phyloP scores from a whole-genome alignment of 1,140 invertebrate genomes.

The Trypoxylus dichotomus region DNA sequence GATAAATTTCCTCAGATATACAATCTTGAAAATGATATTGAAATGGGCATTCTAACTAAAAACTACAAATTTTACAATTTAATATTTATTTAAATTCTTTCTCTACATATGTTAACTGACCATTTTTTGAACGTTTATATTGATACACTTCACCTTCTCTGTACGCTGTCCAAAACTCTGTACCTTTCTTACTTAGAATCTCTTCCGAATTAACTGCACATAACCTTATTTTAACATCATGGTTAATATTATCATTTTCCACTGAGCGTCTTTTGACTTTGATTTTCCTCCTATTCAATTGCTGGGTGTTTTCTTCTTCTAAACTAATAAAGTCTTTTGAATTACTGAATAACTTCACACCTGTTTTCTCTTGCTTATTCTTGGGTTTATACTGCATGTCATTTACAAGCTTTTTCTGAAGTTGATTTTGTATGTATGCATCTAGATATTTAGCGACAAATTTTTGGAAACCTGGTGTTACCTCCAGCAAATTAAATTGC shows the following conservation, averaged over 20 bases:
- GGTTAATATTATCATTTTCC: conserved; percentile 14
- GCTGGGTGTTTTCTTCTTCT: conserved; percentile 14
- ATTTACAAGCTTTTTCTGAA: conserved; percentile 32
- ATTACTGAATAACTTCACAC: conserved; percentile 41
- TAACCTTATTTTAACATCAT: conserved; percentile 34
- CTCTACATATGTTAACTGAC: conserved; percentile 1
- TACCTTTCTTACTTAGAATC: conserved; percentile 43
- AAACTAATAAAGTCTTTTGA: conserved; percentile 39
- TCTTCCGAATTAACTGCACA: conserved; percentile 40
- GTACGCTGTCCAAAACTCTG: conserved; percentile 41
- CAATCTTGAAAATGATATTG: too few relatives aligned
- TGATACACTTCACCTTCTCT: conserved; percentile 42
- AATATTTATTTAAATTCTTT: conserved; percentile 15
- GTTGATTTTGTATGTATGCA: conserved; percentile 38
- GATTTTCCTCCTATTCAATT: not conserved
- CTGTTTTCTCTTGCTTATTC: conserved; percentile 33
- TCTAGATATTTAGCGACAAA: conserved; percentile 45
- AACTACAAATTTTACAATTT: not conserved
- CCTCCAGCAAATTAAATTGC: conserved; percentile 41
- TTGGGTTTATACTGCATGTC: not conserved
- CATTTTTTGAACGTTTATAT: conserved; percentile 33
- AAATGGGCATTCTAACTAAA: not conserved
- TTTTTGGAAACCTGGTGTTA: conserved; percentile 44
- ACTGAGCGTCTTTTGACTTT: conserved; percentile 8
- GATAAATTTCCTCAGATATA: too few relatives aligned